These are phyloP conservation scores for Microtus richardsoni DNA, from an alignment of 2,113 vertebrate genomes.

Conservation along the genomic window DNA sequence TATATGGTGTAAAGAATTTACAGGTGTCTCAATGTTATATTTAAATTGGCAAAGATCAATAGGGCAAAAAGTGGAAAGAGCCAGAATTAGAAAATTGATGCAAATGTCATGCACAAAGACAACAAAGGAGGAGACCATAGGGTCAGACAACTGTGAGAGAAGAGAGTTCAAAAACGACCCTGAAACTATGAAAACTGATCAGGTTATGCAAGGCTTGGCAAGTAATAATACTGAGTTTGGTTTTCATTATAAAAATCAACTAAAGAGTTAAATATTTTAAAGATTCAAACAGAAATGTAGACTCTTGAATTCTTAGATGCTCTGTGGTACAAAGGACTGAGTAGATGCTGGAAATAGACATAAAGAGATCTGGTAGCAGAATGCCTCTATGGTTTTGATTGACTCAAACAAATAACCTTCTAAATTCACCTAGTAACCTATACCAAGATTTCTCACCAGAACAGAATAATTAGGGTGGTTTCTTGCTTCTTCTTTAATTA, in stretches of 20 bases:
- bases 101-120: neutral
- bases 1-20: neutral
- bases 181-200: neutral
- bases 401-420: neutral
- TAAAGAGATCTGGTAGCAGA: neutral
- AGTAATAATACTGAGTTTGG: neutral
- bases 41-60: slow-evolving; percentile 32
- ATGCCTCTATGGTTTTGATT: neutral
- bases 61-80: neutral
- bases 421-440: neutral
- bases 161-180: neutral
- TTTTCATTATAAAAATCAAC: slow-evolving; percentile 15
- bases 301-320: neutral
- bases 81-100: neutral
- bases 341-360: neutral
- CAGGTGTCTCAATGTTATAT: neutral
- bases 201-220: neutral
- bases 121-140: neutral
- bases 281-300: neutral
- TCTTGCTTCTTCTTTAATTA: neutral
- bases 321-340: neutral
- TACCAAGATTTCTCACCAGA: neutral
- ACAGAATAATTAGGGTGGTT: neutral
- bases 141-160: neutral
- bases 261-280: neutral